Percentiles rank a stretch among this genome's conserved stretches.
Evolutionary conservation across 2,888 invertebrate species (phyloP).

Genomic region (Lepidocyrtoides sp.): DNA sequence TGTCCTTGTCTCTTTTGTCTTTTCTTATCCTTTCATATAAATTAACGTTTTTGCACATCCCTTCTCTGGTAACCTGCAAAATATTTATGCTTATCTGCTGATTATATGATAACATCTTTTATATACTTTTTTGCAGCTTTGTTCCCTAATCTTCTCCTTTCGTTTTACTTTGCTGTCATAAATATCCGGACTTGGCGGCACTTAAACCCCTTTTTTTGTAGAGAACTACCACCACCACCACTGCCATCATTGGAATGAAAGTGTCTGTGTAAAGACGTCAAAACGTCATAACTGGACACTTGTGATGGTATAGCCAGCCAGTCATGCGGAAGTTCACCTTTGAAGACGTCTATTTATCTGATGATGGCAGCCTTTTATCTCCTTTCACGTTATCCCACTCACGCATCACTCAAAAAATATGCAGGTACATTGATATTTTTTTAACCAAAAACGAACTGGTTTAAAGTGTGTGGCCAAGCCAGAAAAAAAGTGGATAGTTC

Average conservation of each 20-base stretch:
- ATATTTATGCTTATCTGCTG: constrained; percentile 14
- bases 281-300: constrained; percentile 74
- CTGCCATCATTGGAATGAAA: too few species aligned
- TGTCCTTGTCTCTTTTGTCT: neutral
- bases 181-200: constrained; percentile 25
- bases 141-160: constrained; percentile 17
- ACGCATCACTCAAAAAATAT: constrained; percentile 20
- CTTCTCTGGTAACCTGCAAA: neutral
- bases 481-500: neutral
- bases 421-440: neutral
- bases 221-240: too few species aligned
- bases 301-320: constrained; percentile 73
- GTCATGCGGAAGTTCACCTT: constrained; percentile 66
- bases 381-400: neutral
- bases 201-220: constrained; percentile 3
- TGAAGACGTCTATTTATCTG: constrained; percentile 26
- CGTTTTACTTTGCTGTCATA: constrained; percentile 34
- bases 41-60: neutral
- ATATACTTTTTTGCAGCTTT: neutral
- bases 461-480: too few species aligned
- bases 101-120: constrained; percentile 29
- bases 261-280: constrained; percentile 78
- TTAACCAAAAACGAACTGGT: too few species aligned
- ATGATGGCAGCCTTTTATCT: neutral
- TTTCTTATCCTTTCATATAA: neutral